Evolutionary conservation across 2,113 vertebrate species (phyloP).

Genomic region (Aix galericulata): DNA sequence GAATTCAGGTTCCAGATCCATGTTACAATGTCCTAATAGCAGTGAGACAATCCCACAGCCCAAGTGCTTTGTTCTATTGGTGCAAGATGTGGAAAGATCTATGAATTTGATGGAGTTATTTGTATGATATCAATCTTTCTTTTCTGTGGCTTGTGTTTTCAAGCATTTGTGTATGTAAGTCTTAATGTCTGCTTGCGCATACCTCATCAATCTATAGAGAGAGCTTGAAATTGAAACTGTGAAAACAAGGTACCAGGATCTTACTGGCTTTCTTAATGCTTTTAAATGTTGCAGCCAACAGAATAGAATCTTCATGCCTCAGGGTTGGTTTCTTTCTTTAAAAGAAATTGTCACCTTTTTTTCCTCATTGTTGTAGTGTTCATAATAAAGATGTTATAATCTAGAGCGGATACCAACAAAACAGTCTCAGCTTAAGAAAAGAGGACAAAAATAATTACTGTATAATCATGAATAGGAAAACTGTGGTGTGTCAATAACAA

Average conservation of each 20-base stretch:
- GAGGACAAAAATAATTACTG: background rate
- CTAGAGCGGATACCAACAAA: background rate
- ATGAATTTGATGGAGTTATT: background rate
- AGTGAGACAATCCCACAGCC: background rate
- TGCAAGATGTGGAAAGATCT: background rate
- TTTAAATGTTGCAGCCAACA: background rate
- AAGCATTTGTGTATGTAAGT: background rate
- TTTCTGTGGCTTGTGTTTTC: background rate
- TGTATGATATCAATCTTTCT: background rate
- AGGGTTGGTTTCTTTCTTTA: background rate
- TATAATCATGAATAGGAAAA: background rate
- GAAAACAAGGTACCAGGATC: background rate
- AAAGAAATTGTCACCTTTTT: background rate
- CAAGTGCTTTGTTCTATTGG: background rate
- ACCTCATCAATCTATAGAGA: background rate
- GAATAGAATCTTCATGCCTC: background rate
- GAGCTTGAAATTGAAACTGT: conserved; percentile 17
- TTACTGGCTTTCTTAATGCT: background rate
- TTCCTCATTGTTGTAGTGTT: background rate
- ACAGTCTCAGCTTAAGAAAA: background rate
- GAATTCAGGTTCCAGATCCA: background rate
- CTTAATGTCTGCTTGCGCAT: background rate
- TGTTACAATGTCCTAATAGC: background rate
- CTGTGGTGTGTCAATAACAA: background rate
- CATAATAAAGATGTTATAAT: background rate